Conservation (phyloP, 2,113 vertebrate genomes). For the Onychostruthus taczanowskii region DNA sequence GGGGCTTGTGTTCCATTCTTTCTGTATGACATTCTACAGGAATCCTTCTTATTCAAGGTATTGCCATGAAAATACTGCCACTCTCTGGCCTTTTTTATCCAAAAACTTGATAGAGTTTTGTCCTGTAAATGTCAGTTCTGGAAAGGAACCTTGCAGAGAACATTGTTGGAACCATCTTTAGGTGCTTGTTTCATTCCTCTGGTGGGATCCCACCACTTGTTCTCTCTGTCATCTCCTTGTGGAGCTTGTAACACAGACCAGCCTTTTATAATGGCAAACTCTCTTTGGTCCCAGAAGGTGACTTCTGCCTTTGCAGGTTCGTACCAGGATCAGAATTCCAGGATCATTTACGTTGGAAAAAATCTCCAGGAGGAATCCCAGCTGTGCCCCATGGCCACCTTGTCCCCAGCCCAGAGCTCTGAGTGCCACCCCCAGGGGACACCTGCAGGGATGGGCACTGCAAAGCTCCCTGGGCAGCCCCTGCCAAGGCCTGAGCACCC, state of each 20-base stretch:
- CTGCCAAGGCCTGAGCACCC: background rate
- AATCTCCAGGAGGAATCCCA: background rate
- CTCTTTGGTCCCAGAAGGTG: background rate
- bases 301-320: background rate
- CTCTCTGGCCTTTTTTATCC: background rate
- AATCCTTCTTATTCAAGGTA: background rate
- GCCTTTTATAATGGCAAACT: background rate
- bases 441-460: background rate
- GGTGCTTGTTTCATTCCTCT: background rate
- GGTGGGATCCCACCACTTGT: background rate
- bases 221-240: background rate
- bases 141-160: background rate
- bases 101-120: background rate
- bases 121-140: background rate
- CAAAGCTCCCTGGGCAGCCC: background rate
- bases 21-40: background rate
- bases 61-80: background rate
- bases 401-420: background rate
- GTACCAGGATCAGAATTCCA: background rate
- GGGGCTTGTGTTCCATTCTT: background rate
- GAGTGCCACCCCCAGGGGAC: background rate
- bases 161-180: background rate
- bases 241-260: background rate
- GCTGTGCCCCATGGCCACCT: fast-evolving
- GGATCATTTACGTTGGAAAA: background rate